Base-by-base conservation (phyloP, 35 echinoderm and acorn worm genomes). In the Stichopus chloronotus region DNA sequence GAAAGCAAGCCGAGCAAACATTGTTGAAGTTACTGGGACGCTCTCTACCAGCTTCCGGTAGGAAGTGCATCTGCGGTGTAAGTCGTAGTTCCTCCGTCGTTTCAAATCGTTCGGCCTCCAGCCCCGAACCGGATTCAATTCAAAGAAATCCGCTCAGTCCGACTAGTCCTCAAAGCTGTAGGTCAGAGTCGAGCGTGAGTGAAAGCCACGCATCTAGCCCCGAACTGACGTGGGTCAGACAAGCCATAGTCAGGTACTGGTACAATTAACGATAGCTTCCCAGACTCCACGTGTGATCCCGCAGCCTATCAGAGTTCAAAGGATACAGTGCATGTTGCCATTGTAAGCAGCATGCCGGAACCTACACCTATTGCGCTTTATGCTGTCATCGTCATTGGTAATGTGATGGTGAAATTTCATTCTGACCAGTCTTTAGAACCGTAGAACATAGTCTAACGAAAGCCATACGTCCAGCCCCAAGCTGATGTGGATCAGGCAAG, bases 41-140 rank as follows among this genome's bases (percentile, higher is more conserved):
- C 61, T 95, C 97, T 54, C 92, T 99, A 57, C 97, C 97, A 54
- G 96, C 92, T 57, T 94, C 92, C 5, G 92, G 97, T 65, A 91
- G 91, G 9, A 99, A 99, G 78, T 99, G 97, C 76, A 90, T 99
- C 63, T 99, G 97, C 88, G 97, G 97, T n/a, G 92, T 99, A 0
- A 96, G 95, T 61, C 97, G 97, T 11, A 96, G 94, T 74, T 99
- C 97, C 4, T 99, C 97, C 9, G 95, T 99, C 10, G 93, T 96
- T 19, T 98, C 96, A 25, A 98, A 95, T 68, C 94, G 94, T 17
- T 98, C 96, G 12, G 94, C 93, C 12, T 96, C 95, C 65, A 99
- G 97, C 59, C 95, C 93, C 7, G 89, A 97, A 74, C 90, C 95
- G 69, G 88, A 94, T 24, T 23, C 91, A 77, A 91, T 54, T 43